Base-by-base conservation (phyloP, 2,113 vertebrate species). In the Alouatta palliata region DNA sequence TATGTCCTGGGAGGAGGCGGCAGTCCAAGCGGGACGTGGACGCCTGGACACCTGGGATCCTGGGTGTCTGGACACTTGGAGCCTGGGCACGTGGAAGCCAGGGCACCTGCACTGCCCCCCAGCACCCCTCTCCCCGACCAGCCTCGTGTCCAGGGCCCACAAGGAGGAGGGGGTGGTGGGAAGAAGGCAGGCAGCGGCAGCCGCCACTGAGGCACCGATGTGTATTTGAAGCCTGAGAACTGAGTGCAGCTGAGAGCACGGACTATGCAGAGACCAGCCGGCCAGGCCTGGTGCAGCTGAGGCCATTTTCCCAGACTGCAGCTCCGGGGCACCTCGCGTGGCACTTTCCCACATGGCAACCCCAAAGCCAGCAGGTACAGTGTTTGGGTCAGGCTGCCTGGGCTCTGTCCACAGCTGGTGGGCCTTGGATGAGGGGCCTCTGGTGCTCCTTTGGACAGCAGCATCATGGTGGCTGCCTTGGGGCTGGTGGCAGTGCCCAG, bases 161-260 rank as follows among this genome's bases (percentile, higher is more conserved):
- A 4, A 6, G 25, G 3, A 7, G 10, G 30, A 12, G 4, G 1
- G 17, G 43, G 32, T 25, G n/a, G 2, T 16, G 25, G 25, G 40
- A 13, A 49, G 47, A 45, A 87, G 56, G 21, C 17, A 56, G 75
- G 47, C 1, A 4, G 13, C 4, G 3, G 56, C 40, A 82, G 47
- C 35, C 20, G 23, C 10, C 23, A 0, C 0, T 0, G 25, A 27
- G 87, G 52, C 37, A 5, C 5, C 0, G 0, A 10, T 9, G 75
- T 6, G 8, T 16, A 1, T 21, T 9, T 12, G 43, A 82, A 30
- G 23, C 64, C n/a, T 49, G n/a, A 81, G 61, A 52, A 37, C 61
- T 2, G 3, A n/a, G 68, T 11, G 37, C 23, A 32, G 45, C 54
- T 1, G 2, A 43, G 54, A 14, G 43, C 2, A 7, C 4, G 35